A percentile compares a stretch with the other conserved stretches of the same genome.
These are phyloP conservation scores for Sebastes nivosus DNA, from an alignment of 2,797 vertebrate genomes.

Conservation along the genomic window DNA sequence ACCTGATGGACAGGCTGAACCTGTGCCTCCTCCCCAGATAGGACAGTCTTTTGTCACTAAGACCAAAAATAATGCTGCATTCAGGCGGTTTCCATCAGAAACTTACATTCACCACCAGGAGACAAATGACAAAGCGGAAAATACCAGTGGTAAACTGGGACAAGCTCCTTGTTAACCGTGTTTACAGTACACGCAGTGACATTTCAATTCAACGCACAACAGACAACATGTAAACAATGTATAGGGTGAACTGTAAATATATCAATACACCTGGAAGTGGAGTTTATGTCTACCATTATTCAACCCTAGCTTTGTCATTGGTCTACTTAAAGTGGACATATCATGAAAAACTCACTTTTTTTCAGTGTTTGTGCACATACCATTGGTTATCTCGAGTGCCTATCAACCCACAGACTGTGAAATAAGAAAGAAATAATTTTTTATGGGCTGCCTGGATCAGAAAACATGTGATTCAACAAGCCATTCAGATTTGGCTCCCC, in stretches of 20 bases:
- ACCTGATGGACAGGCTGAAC: constrained; percentile 18
- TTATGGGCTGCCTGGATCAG: too few species aligned
- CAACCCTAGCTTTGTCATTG: neutral
- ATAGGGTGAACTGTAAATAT: neutral
- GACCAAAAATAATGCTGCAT: neutral
- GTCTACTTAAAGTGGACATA: neutral
- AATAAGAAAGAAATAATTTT: too few species aligned
- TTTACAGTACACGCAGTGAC: neutral
- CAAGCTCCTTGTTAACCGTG: neutral
- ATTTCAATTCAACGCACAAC: neutral
- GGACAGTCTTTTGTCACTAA: neutral
- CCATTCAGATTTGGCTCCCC: too few species aligned
- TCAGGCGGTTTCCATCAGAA: neutral
- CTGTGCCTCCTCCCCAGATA: neutral
- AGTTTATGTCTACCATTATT: neutral
- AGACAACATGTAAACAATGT: neutral
- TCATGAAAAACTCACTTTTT: too few species aligned
- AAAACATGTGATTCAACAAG: too few species aligned
- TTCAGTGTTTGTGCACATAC: too few species aligned
- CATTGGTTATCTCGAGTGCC: too few species aligned
- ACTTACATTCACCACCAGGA: neutral
- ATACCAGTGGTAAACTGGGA: neutral
- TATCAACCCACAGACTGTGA: too few species aligned
- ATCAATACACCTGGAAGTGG: neutral
- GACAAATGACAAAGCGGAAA: neutral